A percentile compares a stretch with the other conserved stretches of the same genome.
phyloP scores from a whole-genome alignment of 1,140 invertebrate species.

The Oncopodura yosiiana region DNA sequence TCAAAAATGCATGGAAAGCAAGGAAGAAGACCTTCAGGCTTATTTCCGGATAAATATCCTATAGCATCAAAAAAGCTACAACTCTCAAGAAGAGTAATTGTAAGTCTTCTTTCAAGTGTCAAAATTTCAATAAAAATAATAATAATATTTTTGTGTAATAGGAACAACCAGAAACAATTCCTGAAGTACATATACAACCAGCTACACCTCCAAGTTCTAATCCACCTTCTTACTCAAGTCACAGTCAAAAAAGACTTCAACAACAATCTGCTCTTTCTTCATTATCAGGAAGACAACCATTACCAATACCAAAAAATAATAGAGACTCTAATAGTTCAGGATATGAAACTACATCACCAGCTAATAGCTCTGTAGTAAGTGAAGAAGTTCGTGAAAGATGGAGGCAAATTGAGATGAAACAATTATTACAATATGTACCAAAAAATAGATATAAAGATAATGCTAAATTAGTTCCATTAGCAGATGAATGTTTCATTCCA shows the following conservation, averaged over 20 bases:
- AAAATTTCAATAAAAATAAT: background rate
- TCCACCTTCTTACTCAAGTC: background rate
- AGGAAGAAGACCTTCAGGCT: too few species aligned
- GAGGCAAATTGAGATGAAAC: slow-evolving; percentile 21
- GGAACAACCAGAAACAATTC: background rate
- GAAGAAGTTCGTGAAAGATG: slow-evolving; percentile 21
- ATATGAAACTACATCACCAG: slow-evolving; percentile 13
- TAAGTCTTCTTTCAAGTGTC: too few species aligned
- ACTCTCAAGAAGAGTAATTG: too few species aligned
- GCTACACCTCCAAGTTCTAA: background rate
- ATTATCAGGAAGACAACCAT: too few species aligned
- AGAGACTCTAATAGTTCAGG: slow-evolving; percentile 15
- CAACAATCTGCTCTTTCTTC: too few species aligned
- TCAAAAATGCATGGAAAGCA: too few species aligned
- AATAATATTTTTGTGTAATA: background rate
- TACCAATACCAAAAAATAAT: too few species aligned
- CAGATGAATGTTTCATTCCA: slow-evolving; percentile 23
- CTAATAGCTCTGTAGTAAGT: slow-evolving; percentile 9
- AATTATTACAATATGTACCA: slow-evolving; percentile 14
- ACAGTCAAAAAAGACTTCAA: background rate
- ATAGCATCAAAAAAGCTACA: too few species aligned
- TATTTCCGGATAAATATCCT: too few species aligned
- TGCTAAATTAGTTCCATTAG: slow-evolving; percentile 11
- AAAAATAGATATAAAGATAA: slow-evolving; percentile 10
- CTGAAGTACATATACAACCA: background rate